These are phyloP conservation scores for Athalia rosae DNA, from an alignment of 2,888 invertebrate species.

Conservation along the genomic window DNA sequence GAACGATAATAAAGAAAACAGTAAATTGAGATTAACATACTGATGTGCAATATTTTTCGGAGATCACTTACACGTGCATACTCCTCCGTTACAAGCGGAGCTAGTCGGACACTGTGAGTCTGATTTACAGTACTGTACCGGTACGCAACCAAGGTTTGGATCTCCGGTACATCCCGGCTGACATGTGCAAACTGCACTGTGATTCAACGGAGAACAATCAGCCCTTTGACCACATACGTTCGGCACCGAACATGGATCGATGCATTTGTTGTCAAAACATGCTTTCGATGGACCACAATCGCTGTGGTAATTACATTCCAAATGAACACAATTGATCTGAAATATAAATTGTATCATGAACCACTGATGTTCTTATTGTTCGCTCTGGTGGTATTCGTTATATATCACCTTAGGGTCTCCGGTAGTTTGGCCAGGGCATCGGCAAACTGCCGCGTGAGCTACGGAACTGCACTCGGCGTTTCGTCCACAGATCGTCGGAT, in stretches of 20 bases:
- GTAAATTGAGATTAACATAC: background rate
- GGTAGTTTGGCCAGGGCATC: slow-evolving; percentile 83
- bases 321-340: slow-evolving; percentile 79
- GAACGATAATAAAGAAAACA: background rate
- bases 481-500: slow-evolving; percentile 80
- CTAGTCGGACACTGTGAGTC: slow-evolving; percentile 90
- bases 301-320: slow-evolving; percentile 86
- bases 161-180: slow-evolving; percentile 90
- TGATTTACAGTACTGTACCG: slow-evolving; percentile 87
- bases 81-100: slow-evolving; percentile 87
- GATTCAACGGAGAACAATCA: slow-evolving; percentile 84
- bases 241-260: slow-evolving; percentile 86
- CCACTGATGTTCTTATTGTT: background rate
- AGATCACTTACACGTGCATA: slow-evolving; percentile 81
- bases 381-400: background rate
- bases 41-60: background rate
- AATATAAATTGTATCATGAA: slow-evolving; percentile 40
- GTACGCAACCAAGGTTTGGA: slow-evolving; percentile 88
- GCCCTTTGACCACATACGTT: slow-evolving; percentile 90
- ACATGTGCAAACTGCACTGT: slow-evolving; percentile 89
- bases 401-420: slow-evolving; percentile 81
- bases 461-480: slow-evolving; percentile 85
- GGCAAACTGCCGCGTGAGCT: slow-evolving; percentile 83
- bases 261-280: slow-evolving; percentile 87
- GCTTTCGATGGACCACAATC: slow-evolving; percentile 84